A percentile compares a stretch with the other conserved stretches of the same genome.
These are phyloP conservation scores for Pachypsylla venusta DNA, from an alignment of 1,140 invertebrate genomes.

Conservation along the genomic window DNA sequence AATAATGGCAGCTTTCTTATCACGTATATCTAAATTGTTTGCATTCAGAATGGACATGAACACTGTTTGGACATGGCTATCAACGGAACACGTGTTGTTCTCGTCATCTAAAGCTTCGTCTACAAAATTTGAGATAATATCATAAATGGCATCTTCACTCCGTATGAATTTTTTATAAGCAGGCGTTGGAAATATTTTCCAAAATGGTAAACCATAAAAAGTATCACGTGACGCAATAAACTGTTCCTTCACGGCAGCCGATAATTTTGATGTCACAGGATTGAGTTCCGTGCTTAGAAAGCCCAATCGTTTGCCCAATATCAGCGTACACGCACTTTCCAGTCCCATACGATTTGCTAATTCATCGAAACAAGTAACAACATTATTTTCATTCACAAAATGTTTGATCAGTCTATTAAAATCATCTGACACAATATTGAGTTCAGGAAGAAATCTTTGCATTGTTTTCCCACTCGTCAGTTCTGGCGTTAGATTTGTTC, in stretches of 20 bases:
- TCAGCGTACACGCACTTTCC: constrained; percentile 62
- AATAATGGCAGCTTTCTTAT: constrained; percentile 69
- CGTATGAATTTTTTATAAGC: constrained; percentile 53
- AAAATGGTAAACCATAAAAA: constrained; percentile 64
- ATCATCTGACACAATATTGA: constrained; percentile 62
- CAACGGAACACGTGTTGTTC: constrained; percentile 34
- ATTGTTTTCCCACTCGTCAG: constrained; percentile 62
- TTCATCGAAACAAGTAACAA: constrained; percentile 48
- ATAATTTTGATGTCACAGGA: constrained; percentile 36
- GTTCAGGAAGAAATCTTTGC: constrained; percentile 54
- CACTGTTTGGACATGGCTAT: constrained; percentile 41
- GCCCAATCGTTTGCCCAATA: constrained; percentile 60
- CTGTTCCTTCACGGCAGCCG: constrained; percentile 51
- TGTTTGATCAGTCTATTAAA: constrained; percentile 49
- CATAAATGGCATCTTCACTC: constrained; percentile 65
- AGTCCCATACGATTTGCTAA: constrained; percentile 59
- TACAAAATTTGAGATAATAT: constrained; percentile 60
- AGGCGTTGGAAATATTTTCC: constrained; percentile 60
- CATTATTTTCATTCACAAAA: constrained; percentile 32
- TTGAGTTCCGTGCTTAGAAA: constrained; percentile 47
- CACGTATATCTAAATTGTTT: constrained; percentile 51
- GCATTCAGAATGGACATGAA: constrained; percentile 57
- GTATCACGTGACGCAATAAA: constrained; percentile 61
- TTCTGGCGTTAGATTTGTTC: constrained; percentile 54
- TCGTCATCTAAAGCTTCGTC: constrained; percentile 41